Evolutionary conservation across 1,140 invertebrate species (phyloP), one percentile per base, ranked within the genome.

Genomic region (Drosophila lowei): DNA sequence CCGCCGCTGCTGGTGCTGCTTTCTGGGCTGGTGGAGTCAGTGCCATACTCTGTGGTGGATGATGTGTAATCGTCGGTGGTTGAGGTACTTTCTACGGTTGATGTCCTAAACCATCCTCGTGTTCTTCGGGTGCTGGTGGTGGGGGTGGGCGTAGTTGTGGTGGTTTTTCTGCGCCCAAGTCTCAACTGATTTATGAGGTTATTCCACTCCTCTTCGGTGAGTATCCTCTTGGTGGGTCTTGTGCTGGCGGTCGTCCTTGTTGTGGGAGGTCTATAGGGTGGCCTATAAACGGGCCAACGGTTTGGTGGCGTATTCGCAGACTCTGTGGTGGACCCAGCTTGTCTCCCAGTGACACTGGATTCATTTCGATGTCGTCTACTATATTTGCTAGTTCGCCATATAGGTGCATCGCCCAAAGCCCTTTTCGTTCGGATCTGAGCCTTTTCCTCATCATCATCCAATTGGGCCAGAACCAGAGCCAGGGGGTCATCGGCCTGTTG

Each of bases 291-390:
- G 8, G 78, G 44, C 43, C 50, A 47, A 3, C 73, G 47, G 18
- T 7, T 49, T 0, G 64, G 28, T 8, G 57, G 38, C 6, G 43
- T 16, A 34, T 3, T 52, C 21, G 16, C 38, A 38, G 16, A 13
- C 21, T 34, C 9, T 15, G 63, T 57, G 5, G 76, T 59, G 0
- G 62, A 15, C 5, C 46, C 53, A n/a, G 11, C 6, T n/a, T 38
- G 55, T 7, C 18, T 11, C 16, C 13, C 8, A 0, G 43, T 15
- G 0, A 11, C 42, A 9, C 25, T 30, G 1, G 66, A 48, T 4
- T 67, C 70, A 18, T 66, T 81, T 9, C 83, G 77, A 72, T 88
- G 81, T 7, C 81, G 41, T 2, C 62, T 54, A 61, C 81, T 86
- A 25, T 86, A 86, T 41, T 60, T 86, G 42, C 81, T 86, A 0